Conservation (phyloP, 1,140 invertebrate genomes). For the Thaumatotibia leucotreta region DNA sequence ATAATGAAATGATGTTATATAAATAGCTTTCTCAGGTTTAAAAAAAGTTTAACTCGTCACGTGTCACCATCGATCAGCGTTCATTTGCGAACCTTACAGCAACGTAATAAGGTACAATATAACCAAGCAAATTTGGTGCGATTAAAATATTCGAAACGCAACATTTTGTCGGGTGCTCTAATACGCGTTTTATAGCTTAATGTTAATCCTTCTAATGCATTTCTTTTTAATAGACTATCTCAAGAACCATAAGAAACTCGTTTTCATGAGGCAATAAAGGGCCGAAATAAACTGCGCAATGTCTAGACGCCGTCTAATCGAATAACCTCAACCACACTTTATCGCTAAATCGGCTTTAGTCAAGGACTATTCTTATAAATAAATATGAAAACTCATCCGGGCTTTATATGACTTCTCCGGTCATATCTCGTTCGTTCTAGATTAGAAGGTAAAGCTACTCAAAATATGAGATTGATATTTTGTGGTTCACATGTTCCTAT, state of each 20-base stretch:
- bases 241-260: background rate
- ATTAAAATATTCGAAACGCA: background rate
- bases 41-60: background rate
- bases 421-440: background rate
- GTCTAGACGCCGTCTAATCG: constrained; percentile 2
- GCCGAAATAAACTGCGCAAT: background rate
- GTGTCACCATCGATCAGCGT: too few species aligned
- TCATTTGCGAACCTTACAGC: too few species aligned
- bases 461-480: background rate
- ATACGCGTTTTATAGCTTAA: background rate
- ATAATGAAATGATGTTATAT: background rate
- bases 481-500: too few species aligned
- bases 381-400: background rate
- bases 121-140: too few species aligned
- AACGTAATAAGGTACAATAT: too few species aligned
- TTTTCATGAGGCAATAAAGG: background rate
- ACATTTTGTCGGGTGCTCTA: background rate
- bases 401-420: background rate
- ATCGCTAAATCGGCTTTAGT: background rate
- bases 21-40: background rate
- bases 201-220: background rate
- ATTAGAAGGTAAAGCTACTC: background rate
- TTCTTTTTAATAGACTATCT: background rate
- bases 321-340: background rate
- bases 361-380: constrained; percentile 5